Evolutionary conservation across 2,888 invertebrate species (phyloP).

Genomic region (Meiosimyza decipiens): DNA sequence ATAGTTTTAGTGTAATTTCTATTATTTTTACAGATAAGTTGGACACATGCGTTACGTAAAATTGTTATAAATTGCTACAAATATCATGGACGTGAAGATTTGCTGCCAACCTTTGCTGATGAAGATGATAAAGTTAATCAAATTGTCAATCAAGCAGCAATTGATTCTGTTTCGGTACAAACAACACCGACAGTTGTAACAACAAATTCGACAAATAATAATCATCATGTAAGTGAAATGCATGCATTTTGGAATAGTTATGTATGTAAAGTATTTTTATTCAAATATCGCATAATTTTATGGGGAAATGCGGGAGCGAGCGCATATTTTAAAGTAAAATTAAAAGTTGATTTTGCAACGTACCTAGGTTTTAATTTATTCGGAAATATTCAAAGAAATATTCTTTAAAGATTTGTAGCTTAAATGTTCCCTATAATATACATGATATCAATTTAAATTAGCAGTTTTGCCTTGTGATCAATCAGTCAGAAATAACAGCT

Average conservation of each 20-base stretch:
- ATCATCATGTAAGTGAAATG: slow-evolving; percentile 49
- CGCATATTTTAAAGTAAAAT: too few species aligned
- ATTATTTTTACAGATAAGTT: slow-evolving; percentile 82
- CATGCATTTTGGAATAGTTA: slow-evolving; percentile 13
- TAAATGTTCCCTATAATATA: too few species aligned
- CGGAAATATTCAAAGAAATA: too few species aligned
- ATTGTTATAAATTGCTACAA: slow-evolving; percentile 98
- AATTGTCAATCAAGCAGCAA: slow-evolving; percentile 41
- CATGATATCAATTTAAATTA: too few species aligned
- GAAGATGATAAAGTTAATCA: slow-evolving; percentile 84
- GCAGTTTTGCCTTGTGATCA: too few species aligned
- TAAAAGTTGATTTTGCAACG: too few species aligned
- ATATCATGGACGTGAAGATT: slow-evolving; percentile 95
- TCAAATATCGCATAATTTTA: background rate
- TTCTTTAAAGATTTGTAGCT: too few species aligned
- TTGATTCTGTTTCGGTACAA: slow-evolving; percentile 46
- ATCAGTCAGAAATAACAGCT: too few species aligned
- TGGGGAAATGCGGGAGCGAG: too few species aligned
- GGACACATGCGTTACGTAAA: slow-evolving; percentile 96
- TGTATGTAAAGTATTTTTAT: background rate
- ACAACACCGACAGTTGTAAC: slow-evolving; percentile 55
- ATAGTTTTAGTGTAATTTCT: background rate
- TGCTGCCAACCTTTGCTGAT: slow-evolving; percentile 93
- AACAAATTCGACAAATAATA: slow-evolving; percentile 51
- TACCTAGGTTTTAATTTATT: too few species aligned